Percentiles rank a stretch among this genome's conserved stretches.
Conservation (phyloP, 2,113 vertebrate species). For the Lethenteron reissneri region DNA sequence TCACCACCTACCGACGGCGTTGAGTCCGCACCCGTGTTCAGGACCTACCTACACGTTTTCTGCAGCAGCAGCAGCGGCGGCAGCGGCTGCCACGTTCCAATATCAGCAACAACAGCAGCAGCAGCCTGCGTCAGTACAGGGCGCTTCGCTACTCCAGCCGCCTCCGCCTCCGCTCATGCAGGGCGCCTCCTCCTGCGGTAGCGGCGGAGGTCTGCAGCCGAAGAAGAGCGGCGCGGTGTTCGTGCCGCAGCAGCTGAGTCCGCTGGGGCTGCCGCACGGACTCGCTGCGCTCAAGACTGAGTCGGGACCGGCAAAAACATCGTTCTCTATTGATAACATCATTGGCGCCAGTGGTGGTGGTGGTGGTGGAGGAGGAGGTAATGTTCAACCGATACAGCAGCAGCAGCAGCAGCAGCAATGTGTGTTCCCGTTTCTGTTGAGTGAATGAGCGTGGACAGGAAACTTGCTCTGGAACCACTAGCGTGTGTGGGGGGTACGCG, state of each 20-base stretch:
- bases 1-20: conserved; percentile 21
- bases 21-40: conserved; percentile 6
- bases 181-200: conserved; percentile 43
- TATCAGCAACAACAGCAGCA: conserved; percentile 27
- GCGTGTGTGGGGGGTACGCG: no score
- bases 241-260: conserved; percentile 29
- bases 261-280: conserved; percentile 27
- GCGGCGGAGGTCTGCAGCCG: conserved; percentile 45
- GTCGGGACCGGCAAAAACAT: conserved; percentile 39
- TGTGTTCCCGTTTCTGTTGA: no score
- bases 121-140: conserved; percentile 24
- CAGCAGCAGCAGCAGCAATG: no score
- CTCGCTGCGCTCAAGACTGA: conserved; percentile 51
- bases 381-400: no score
- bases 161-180: conserved; percentile 43
- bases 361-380: no score
- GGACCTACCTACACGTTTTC: not conserved
- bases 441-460: no score
- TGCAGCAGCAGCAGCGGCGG: conserved; percentile 28
- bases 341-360: conserved; percentile 34
- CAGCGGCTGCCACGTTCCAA: conserved; percentile 43
- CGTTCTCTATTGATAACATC: conserved; percentile 95
- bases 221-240: conserved; percentile 45
- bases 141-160: conserved; percentile 26
- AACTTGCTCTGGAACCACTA: no score